Conservation (phyloP, 2,888 invertebrate genomes). For the Pemphredon lugubris region DNA sequence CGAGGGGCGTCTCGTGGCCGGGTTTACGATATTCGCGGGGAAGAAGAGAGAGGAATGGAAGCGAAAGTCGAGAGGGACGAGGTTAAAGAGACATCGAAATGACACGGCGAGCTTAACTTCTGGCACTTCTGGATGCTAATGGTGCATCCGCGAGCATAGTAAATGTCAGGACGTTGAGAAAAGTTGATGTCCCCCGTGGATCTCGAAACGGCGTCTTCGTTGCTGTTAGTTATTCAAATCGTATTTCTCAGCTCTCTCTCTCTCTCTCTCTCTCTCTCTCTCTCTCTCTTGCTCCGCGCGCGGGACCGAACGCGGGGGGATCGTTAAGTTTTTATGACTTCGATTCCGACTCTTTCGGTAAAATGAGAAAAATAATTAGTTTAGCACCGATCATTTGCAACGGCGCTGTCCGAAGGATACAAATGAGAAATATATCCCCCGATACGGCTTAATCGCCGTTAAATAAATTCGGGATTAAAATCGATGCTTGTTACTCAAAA, state of each 20-base stretch:
- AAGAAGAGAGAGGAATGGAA: slow-evolving; percentile 34
- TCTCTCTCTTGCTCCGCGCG: slow-evolving; percentile 7
- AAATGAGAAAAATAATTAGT: slow-evolving; percentile 19
- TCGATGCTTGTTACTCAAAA: slow-evolving; percentile 60
- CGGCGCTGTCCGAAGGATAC: slow-evolving; percentile 24
- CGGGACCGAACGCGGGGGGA: too few species aligned
- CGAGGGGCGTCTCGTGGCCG: slow-evolving; percentile 12
- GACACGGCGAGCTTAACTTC: slow-evolving; percentile 75
- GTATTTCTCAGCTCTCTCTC: slow-evolving; percentile 57
- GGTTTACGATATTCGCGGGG: slow-evolving; percentile 17
- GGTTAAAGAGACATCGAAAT: slow-evolving; percentile 76
- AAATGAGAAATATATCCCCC: slow-evolving; percentile 43
- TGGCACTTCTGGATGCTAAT: slow-evolving; percentile 75
- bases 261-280: slow-evolving; percentile 24
- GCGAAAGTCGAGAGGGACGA: slow-evolving; percentile 33
- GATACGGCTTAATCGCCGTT: slow-evolving; percentile 49
- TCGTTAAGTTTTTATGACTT: too few species aligned
- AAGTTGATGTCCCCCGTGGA: slow-evolving; percentile 72
- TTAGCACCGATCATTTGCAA: slow-evolving; percentile 38
- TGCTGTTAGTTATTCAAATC: slow-evolving; percentile 71
- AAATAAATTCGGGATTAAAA: slow-evolving; percentile 59
- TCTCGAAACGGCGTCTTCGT: slow-evolving; percentile 64
- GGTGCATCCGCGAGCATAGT: slow-evolving; percentile 68
- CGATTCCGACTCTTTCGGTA: slow-evolving; percentile 15
- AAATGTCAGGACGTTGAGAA: slow-evolving; percentile 68